phyloP scores from a whole-genome alignment of 23 tunicate species.

The Styela clava region DNA sequence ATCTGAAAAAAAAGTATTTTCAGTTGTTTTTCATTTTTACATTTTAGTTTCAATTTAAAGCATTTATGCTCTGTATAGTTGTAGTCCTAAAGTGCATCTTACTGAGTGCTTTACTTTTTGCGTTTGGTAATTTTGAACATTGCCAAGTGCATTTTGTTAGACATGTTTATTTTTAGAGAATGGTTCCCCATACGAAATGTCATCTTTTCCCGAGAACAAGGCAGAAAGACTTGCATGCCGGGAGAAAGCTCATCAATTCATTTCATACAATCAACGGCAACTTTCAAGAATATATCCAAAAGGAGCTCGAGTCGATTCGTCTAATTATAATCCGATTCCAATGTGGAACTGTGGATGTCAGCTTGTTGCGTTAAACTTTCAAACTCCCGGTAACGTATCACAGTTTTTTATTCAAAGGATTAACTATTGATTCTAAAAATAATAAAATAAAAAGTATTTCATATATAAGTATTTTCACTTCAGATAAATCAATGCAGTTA shows the following conservation, averaged over 20 bases:
- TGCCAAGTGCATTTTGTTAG: too few species aligned
- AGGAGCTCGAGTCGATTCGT: constrained; percentile 49
- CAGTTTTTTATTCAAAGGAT: not conserved
- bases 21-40: too few species aligned
- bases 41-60: too few species aligned
- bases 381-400: constrained; percentile 45
- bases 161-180: constrained; percentile 20
- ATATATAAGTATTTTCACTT: too few species aligned
- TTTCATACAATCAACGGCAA: constrained; percentile 55
- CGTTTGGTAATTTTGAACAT: too few species aligned
- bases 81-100: too few species aligned
- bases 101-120: too few species aligned
- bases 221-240: constrained; percentile 60
- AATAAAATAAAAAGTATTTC: not conserved
- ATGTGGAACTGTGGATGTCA: constrained; percentile 74
- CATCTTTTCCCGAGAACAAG: constrained; percentile 73
- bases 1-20: too few species aligned
- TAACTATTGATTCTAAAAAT: not conserved
- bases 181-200: constrained; percentile 61
- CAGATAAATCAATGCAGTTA: constrained; percentile 75
- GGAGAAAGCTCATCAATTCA: constrained; percentile 48
- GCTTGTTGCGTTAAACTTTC: constrained; percentile 64
- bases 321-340: constrained; percentile 64
- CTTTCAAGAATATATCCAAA: constrained; percentile 88
- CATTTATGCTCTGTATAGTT: too few species aligned